phyloP scores from a whole-genome alignment of 2,888 invertebrate genomes.

The Drosophila fulvimacula region DNA sequence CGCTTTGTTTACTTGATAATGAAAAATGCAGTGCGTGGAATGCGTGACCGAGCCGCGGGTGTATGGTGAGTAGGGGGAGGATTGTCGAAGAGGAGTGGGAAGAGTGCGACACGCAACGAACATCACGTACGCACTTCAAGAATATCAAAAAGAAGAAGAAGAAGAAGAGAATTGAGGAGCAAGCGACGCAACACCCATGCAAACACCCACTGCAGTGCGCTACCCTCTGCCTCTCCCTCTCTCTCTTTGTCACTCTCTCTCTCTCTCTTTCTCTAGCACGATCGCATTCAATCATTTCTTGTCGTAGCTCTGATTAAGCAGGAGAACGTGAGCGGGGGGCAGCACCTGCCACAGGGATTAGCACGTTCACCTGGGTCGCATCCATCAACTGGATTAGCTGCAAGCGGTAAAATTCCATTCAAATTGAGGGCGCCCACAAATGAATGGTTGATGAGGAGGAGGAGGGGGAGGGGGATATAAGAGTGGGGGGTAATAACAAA shows the following conservation, averaged over 20 bases:
- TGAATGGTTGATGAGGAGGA: too few species aligned
- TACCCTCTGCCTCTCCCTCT: not conserved
- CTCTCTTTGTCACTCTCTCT: not conserved
- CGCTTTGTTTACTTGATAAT: conserved; percentile 75
- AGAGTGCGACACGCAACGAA: conserved; percentile 51
- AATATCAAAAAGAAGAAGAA: not conserved
- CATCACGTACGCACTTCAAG: conserved; percentile 71
- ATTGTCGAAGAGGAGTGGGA: too few species aligned
- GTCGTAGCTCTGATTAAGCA: not conserved
- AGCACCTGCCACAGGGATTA: conserved; percentile 50
- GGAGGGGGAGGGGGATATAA: not conserved
- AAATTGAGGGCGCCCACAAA: conserved; percentile 20
- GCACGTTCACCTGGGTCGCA: conserved; percentile 56
- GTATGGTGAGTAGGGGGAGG: too few species aligned
- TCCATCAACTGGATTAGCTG: conserved; percentile 64
- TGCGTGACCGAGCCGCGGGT: not conserved
- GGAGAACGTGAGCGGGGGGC: not conserved
- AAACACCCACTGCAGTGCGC: not conserved
- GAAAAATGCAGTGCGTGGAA: conserved; percentile 51
- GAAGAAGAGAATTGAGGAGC: not conserved
- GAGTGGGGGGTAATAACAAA: not conserved
- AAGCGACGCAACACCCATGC: conserved; percentile 3
- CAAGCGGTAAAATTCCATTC: conserved; percentile 30
- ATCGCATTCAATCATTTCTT: conserved; percentile 37
- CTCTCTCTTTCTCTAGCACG: not conserved